Evolutionary conservation across 2,888 invertebrate species (phyloP), one percentile per base, ranked within the genome.

Genomic region (Eupithecia inturbata): DNA sequence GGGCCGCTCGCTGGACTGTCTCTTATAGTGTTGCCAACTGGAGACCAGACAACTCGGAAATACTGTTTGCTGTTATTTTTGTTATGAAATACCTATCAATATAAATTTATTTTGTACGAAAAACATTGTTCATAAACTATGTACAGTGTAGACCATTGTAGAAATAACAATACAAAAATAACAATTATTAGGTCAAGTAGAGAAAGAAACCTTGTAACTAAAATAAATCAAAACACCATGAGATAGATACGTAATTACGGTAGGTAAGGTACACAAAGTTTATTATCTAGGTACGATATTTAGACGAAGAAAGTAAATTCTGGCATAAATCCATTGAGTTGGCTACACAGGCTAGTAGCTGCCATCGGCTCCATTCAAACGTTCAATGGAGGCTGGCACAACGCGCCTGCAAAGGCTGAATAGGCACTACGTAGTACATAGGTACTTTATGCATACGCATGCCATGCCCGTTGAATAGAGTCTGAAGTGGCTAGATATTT

Each of bases 281-380:
- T 7, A n/a, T 49, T 49, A 22, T 53, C 49, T n/a, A n/a, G n/a
- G n/a, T 10, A 53, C 22, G 3, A 49, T 9, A 49, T n/a, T 10
- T 7, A 49, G 19, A 45, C 19, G 19, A 49, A n/a, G n/a, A 49
- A 49, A 39, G 64, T 39, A 14, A 66, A 19, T 66, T 22, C 14
- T 22, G 33, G 3, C n/a, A 36, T 39, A 22, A n/a, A 39, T 14
- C 14, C 2, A n/a, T n/a, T 39, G 16, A 22, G 66, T 36, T 66
- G 66, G 66, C 39, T 22, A 66, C 66, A 66, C 66, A 66, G 39
- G 39, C 63, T 63, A 63, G 63, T 64, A 33, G 83, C 87, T 89
- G 90, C 89, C 89, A 90, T 91, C 90, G 89, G 82, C 82, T 88
- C 88, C 84, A 92, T 93, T 93, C 92, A 92, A 78, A 84, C 84